Evolutionary conservation across 1,140 invertebrate genomes (phyloP).

Genomic region (Trypoxylus dichotomus): DNA sequence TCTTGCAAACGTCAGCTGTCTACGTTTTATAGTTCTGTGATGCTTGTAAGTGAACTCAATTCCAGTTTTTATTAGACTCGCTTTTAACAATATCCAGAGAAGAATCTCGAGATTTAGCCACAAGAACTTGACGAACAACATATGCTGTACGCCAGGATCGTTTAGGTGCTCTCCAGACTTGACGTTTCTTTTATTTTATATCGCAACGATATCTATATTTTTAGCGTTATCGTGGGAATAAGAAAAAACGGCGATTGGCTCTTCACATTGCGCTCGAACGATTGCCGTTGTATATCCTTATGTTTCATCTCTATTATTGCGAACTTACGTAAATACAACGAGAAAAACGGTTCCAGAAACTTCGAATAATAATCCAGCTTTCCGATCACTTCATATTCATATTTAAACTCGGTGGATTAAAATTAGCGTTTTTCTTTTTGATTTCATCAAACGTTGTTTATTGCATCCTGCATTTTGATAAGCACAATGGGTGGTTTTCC

Average conservation of each 20-base stretch:
- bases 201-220: constrained; percentile 20
- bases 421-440: too few species aligned
- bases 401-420: too few species aligned
- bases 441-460: too few species aligned
- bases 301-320: background rate
- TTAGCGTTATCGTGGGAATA: constrained; percentile 19
- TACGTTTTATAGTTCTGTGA: constrained; percentile 7
- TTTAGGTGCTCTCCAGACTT: constrained; percentile 6
- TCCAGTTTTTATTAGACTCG: constrained; percentile 19
- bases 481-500: too few species aligned
- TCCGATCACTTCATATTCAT: too few species aligned
- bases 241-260: constrained; percentile 8
- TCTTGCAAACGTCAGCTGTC: constrained; percentile 13
- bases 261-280: background rate
- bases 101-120: constrained; percentile 14
- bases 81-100: constrained; percentile 22
- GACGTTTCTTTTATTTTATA: constrained; percentile 25
- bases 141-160: constrained; percentile 12
- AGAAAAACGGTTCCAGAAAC: too few species aligned
- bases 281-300: background rate
- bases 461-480: too few species aligned
- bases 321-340: too few species aligned
- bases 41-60: constrained; percentile 21
- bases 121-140: constrained; percentile 23
- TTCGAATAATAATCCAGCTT: too few species aligned